phyloP scores from a whole-genome alignment of 2,113 vertebrate species.

The Columbina picui region DNA sequence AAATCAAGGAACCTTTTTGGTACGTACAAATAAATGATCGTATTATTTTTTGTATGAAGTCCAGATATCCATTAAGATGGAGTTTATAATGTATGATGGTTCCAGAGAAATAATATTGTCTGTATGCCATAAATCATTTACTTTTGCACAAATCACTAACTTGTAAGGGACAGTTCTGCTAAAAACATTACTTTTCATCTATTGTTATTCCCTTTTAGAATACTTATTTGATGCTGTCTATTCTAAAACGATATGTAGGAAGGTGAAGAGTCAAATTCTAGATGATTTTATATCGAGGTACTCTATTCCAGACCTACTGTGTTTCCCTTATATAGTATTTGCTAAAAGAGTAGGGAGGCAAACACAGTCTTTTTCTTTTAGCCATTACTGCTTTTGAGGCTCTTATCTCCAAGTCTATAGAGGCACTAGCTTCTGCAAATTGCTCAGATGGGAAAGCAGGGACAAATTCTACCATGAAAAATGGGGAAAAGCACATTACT shows the following conservation, averaged over 20 bases:
- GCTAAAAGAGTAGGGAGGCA: not conserved
- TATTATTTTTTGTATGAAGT: not conserved
- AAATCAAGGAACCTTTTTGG: not conserved
- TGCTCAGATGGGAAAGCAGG: not conserved
- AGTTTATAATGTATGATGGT: not conserved
- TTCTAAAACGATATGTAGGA: not conserved
- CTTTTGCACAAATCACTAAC: not conserved
- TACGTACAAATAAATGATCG: not conserved
- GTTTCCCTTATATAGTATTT: not conserved
- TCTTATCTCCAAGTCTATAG: not conserved
- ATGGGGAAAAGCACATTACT: not conserved
- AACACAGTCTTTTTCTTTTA: not conserved
- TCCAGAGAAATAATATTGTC: not conserved
- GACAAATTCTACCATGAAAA: not conserved
- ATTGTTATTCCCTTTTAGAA: not conserved
- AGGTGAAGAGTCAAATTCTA: not conserved
- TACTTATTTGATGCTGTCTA: not conserved
- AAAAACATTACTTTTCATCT: not conserved
- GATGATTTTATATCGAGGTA: not conserved
- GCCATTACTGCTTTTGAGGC: not conserved
- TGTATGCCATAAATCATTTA: not conserved
- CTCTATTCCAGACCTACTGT: not conserved
- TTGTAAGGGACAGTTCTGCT: not conserved
- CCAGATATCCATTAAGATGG: not conserved
- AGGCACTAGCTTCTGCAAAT: not conserved